A percentile compares a stretch with the other conserved stretches of the same genome.
Conservation (phyloP, 37 sponge, comb jelly and placozoan genomes). For the Diacarnus erythraeanus region DNA sequence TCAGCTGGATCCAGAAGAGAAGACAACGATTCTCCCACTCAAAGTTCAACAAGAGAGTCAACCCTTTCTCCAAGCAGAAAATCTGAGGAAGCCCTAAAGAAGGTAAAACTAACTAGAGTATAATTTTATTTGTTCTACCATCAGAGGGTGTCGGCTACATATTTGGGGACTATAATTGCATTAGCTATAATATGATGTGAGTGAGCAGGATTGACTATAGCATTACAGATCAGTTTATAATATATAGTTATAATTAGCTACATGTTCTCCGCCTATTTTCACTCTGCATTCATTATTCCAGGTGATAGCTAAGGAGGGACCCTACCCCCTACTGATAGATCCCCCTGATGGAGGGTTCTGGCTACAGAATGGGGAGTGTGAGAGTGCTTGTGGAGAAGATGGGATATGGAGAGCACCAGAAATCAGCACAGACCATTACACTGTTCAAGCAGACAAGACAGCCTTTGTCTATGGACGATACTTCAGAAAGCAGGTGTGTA, state of each 20-base stretch:
- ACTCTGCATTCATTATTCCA: background rate
- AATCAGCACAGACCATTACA: slow-evolving; percentile 69
- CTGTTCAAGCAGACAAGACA: slow-evolving; percentile 37
- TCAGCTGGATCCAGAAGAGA: background rate
- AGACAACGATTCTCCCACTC: background rate
- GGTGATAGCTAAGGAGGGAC: slow-evolving; percentile 44
- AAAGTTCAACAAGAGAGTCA: background rate
- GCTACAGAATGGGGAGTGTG: slow-evolving; percentile 52
- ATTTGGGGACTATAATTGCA: too few relatives aligned
- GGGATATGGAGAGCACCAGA: slow-evolving; percentile 64
- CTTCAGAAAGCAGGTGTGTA: slow-evolving; percentile 48
- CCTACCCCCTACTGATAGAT: slow-evolving; percentile 46
- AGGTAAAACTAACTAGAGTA: slow-evolving; percentile 36
- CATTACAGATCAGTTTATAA: too few relatives aligned
- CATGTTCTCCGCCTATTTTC: too few relatives aligned
- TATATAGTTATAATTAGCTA: too few relatives aligned
- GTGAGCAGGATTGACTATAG: too few relatives aligned
- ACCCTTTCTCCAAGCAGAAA: slow-evolving; percentile 29
- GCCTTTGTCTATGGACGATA: slow-evolving; percentile 42
- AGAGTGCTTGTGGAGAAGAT: slow-evolving; percentile 26
- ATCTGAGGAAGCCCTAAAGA: slow-evolving; percentile 40
- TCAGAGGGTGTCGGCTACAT: too few relatives aligned
- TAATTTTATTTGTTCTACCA: too few relatives aligned
- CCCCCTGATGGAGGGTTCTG: slow-evolving; percentile 47
- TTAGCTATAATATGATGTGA: too few relatives aligned